Conservation (phyloP, 2,113 vertebrate species). For the Gymnobelideus leadbeateri region DNA sequence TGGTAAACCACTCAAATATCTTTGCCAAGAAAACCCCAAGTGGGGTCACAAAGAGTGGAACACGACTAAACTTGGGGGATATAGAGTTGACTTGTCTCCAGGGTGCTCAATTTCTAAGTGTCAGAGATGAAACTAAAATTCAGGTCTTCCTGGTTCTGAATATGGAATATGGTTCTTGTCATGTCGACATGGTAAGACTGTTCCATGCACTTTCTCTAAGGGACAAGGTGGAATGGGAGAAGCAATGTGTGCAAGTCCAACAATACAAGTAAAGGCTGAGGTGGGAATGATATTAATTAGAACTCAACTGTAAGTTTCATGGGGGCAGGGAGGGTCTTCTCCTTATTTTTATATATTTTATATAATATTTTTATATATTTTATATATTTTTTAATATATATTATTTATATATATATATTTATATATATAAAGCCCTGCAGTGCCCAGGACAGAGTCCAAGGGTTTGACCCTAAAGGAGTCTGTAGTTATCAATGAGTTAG, state of each 20-base stretch:
- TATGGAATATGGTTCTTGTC: background rate
- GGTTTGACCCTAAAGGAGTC: background rate
- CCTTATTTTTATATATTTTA: no score
- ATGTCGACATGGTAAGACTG: no score
- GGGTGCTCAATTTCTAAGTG: background rate
- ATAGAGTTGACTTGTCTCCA: background rate
- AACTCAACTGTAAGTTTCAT: background rate
- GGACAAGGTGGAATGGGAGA: background rate
- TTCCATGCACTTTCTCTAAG: background rate
- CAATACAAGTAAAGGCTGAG: background rate
- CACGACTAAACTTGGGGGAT: background rate
- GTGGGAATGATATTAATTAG: background rate
- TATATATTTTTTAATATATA: no score
- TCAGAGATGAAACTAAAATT: background rate
- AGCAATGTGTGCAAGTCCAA: background rate
- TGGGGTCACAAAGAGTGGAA: background rate
- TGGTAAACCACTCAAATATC: background rate
- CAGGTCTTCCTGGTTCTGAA: background rate
- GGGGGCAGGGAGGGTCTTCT: background rate
- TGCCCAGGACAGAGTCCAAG: background rate
- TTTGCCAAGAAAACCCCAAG: background rate
- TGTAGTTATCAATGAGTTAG: background rate
- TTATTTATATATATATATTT: no score
- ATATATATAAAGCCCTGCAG: background rate
- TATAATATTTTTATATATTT: no score